These are phyloP conservation scores for Drosophila prolongata DNA, from an alignment of 2,888 invertebrate species.

Conservation along the genomic window DNA sequence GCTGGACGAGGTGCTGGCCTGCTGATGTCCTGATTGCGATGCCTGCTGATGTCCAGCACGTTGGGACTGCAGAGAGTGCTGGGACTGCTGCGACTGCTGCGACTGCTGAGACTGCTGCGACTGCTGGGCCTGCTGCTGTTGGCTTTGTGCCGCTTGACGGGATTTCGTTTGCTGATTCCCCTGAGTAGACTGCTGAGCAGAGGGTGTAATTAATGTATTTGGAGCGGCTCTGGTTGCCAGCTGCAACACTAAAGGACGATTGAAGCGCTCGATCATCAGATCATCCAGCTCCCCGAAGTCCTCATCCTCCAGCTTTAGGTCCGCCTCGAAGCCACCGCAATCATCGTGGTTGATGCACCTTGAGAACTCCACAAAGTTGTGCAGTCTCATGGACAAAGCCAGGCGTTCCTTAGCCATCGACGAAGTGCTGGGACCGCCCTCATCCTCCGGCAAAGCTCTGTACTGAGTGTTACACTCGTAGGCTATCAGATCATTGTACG, in stretches of 20 bases:
- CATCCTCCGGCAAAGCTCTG: constrained; percentile 82
- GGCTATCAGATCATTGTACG: constrained; percentile 90
- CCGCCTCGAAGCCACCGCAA: constrained; percentile 16
- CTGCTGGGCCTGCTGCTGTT: constrained; percentile 1
- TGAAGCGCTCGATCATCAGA: neutral
- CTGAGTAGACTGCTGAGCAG: neutral
- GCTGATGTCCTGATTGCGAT: neutral
- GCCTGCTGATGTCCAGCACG: neutral
- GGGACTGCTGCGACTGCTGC: neutral
- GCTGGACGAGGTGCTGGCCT: neutral
- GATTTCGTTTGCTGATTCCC: neutral
- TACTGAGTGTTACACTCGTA: constrained; percentile 90
- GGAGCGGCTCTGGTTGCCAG: neutral
- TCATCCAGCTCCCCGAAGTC: constrained; percentile 38
- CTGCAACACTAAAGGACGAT: neutral
- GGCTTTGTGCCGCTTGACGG: neutral
- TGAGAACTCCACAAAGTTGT: constrained; percentile 57
- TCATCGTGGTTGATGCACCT: constrained; percentile 46
- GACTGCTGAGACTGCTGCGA: neutral
- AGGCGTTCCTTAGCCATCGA: neutral
- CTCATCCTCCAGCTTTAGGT: constrained; percentile 50
- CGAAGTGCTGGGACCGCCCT: constrained; percentile 39
- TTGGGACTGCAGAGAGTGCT: neutral
- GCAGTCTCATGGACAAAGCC: neutral
- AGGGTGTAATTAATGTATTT: neutral